A percentile compares a stretch with the other conserved stretches of the same genome.
Evolutionary conservation across 2,888 invertebrate species (phyloP).

Genomic region (Tetramorium bicarinatum): DNA sequence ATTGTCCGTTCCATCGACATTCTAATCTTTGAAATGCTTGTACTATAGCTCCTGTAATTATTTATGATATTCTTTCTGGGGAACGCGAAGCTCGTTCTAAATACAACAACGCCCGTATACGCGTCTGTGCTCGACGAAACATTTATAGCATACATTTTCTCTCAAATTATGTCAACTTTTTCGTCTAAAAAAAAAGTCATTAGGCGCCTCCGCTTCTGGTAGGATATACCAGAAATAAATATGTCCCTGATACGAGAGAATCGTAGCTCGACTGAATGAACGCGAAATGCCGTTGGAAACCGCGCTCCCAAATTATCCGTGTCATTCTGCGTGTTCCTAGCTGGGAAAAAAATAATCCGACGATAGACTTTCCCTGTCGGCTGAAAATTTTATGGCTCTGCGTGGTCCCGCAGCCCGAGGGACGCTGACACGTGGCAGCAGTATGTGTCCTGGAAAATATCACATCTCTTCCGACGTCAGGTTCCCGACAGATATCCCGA

Average conservation of each 20-base stretch:
- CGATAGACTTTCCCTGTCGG: constrained; percentile 23
- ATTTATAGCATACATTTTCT: background rate
- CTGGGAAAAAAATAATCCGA: constrained; percentile 9
- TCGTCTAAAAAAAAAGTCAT: background rate
- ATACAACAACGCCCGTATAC: background rate
- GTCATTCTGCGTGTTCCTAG: too few species aligned
- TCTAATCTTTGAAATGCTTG: background rate
- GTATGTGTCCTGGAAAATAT: constrained; percentile 62
- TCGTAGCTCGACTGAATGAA: background rate
- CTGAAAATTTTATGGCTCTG: constrained; percentile 26
- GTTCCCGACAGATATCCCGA: background rate
- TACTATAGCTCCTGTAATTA: background rate
- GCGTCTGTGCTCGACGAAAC: background rate
- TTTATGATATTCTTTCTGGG: background rate
- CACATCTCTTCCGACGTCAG: constrained; percentile 9
- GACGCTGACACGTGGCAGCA: constrained; percentile 71
- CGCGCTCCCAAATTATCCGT: constrained; percentile 18
- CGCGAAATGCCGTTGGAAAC: constrained; percentile 1
- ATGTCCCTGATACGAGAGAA: background rate
- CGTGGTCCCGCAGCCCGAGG: background rate
- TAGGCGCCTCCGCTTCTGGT: background rate
- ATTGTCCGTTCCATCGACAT: background rate
- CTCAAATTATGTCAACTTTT: background rate
- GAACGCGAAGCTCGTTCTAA: background rate
- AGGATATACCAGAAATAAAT: background rate